A percentile compares a stretch with the other conserved stretches of the same genome.
Conservation (phyloP, 2,888 invertebrate species). For the Osmoderma eremita region DNA sequence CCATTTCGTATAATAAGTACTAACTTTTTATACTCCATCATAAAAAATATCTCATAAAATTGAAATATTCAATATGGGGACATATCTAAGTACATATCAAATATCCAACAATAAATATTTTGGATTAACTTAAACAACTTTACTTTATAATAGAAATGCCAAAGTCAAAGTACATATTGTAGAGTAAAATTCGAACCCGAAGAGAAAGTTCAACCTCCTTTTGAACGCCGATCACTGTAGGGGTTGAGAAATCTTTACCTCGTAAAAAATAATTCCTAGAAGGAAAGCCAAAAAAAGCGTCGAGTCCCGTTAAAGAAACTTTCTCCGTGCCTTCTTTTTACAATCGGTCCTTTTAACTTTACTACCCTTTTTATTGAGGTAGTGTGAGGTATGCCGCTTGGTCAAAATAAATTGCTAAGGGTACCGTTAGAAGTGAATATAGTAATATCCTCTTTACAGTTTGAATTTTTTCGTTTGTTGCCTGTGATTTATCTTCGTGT, state of each 20-base stretch:
- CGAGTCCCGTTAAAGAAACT: constrained; percentile 23
- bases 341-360: constrained; percentile 29
- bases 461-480: background rate
- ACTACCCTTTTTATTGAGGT: constrained; percentile 40
- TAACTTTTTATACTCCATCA: too few species aligned
- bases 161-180: too few species aligned
- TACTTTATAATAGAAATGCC: too few species aligned
- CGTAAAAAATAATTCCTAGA: constrained; percentile 29
- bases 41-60: too few species aligned
- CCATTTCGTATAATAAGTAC: too few species aligned
- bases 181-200: background rate
- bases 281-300: constrained; percentile 15
- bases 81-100: too few species aligned
- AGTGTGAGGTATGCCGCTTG: background rate
- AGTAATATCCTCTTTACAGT: too few species aligned
- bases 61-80: too few species aligned
- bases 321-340: constrained; percentile 34
- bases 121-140: too few species aligned
- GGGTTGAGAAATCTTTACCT: constrained; percentile 14
- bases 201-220: constrained; percentile 13
- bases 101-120: too few species aligned
- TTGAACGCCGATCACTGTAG: background rate
- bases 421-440: constrained; percentile 31
- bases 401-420: constrained; percentile 12
- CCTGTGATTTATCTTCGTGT: constrained; percentile 16